Base-by-base conservation (phyloP, 2,113 vertebrate genomes). In the Lichenostomus cassidix region DNA sequence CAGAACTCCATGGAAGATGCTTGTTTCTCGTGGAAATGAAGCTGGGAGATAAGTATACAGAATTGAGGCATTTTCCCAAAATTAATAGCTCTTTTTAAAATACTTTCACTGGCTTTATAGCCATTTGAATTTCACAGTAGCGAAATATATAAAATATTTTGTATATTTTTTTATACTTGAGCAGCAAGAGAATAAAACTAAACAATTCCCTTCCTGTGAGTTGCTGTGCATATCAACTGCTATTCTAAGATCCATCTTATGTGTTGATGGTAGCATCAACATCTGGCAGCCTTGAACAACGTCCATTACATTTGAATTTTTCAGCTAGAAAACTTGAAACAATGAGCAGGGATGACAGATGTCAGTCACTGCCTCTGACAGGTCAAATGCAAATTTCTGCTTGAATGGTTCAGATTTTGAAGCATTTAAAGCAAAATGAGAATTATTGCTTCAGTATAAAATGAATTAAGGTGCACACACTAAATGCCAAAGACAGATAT, bases 361-460 rank as follows among this genome's bases (percentile, higher is more conserved):
- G 87, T 46, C 83, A 94, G 67, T 96, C 89, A 93, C 86, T 87
- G 92, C 28, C 85, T 94, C 49, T 60, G 78, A 95, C 85, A 93
- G 46, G 73, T 47, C 70, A 96, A 50, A 94, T 75, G 73, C n/a
- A 89, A 64, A 94, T 92, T 95, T 91, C 88, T 94, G 49, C 83
- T 82, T 71, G 41, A 92, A 64, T 31, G 39, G 27, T 44, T 76
- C 79, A 65, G 29, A 13, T 44, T 92, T 73, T 82, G 15, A 50
- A 58, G 35, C 78, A 75, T 70, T 62, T 63, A 81, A 91, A 94
- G 50, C 39, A 94, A 93, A 95, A 70, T 4, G 68, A 83, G 27
- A 90, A 84, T 92, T 87, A 91, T 84, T 62, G 39, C 23, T 75
- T 22, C 25, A 89, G 37, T 95, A 58, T 87, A 97, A 97, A 76